Percentiles rank a stretch among this genome's conserved stretches.
Conservation (phyloP, 2,113 vertebrate species). For the Vulpes ferrilata region DNA sequence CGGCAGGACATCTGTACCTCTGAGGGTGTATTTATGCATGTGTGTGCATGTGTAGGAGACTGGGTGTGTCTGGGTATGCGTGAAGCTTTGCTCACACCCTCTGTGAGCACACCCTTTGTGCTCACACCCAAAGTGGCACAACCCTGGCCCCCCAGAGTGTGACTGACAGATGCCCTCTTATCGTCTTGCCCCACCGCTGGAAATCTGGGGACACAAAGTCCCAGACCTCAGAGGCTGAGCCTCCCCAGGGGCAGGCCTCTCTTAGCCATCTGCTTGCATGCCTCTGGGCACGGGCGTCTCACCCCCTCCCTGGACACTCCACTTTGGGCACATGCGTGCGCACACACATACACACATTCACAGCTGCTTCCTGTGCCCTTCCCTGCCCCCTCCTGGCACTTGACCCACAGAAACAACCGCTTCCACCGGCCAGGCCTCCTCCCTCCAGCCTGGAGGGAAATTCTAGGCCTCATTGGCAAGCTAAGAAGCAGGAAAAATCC, state of each 20-base stretch:
- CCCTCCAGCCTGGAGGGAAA: neutral
- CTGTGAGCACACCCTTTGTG: neutral
- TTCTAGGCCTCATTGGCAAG: neutral
- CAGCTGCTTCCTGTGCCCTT: neutral
- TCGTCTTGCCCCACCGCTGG: fast-evolving
- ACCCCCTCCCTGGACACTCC: neutral
- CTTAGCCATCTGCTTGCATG: neutral
- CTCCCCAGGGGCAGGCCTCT: neutral
- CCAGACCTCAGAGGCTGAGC: too few species aligned
- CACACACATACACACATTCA: neutral
- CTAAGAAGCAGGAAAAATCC: neutral
- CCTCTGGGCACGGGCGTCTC: neutral
- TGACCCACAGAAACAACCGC: neutral
- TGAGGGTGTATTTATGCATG: neutral
- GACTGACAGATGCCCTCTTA: neutral
- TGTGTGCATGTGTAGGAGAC: too few species aligned
- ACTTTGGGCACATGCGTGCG: neutral
- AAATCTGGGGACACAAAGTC: neutral
- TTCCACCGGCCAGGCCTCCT: neutral
- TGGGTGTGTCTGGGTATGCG: neutral
- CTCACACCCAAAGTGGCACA: neutral
- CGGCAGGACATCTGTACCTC: neutral
- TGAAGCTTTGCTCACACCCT: neutral
- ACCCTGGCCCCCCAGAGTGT: neutral
- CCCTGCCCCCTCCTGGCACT: neutral